These are phyloP conservation scores for Falco punctatus DNA, from an alignment of 2,113 vertebrate species.

Conservation along the genomic window DNA sequence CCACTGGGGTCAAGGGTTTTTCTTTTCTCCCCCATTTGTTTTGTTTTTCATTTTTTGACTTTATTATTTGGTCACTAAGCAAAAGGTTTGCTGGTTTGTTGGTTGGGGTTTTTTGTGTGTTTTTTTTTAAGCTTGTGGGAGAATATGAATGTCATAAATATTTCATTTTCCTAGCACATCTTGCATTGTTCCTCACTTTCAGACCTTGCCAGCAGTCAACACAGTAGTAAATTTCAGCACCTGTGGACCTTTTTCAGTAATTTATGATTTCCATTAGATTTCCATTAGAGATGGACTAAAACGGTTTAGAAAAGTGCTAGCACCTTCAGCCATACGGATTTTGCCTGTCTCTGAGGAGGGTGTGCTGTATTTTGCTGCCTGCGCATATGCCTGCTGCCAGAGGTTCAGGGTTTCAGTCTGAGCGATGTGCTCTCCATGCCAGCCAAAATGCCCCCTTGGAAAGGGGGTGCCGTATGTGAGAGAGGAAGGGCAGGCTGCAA, in stretches of 20 bases:
- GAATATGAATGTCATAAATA: slow-evolving; percentile 80
- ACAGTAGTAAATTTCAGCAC: slow-evolving; percentile 79
- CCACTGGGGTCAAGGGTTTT: slow-evolving; percentile 18
- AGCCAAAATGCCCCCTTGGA: not conserved
- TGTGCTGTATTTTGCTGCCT: not conserved
- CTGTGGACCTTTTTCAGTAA: slow-evolving; percentile 74
- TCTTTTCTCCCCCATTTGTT: not conserved
- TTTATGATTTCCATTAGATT: slow-evolving; percentile 84
- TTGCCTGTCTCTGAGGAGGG: not conserved
- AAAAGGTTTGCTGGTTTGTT: slow-evolving; percentile 36
- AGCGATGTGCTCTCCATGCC: not conserved
- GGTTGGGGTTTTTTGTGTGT: not conserved
- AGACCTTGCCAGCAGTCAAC: slow-evolving; percentile 75
- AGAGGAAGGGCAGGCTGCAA: not conserved
- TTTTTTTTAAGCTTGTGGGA: slow-evolving; percentile 66
- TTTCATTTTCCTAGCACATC: slow-evolving; percentile 76
- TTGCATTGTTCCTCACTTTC: slow-evolving; percentile 71
- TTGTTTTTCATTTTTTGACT: slow-evolving; percentile 44
- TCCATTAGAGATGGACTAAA: slow-evolving; percentile 77
- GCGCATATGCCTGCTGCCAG: not conserved
- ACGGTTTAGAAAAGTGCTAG: slow-evolving; percentile 63
- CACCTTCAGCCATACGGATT: slow-evolving; percentile 47
- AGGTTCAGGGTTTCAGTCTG: not conserved
- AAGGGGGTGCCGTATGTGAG: not conserved
- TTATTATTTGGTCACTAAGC: slow-evolving; percentile 72